Base-by-base conservation (phyloP, 2,113 vertebrate genomes). In the Elephas maximus region DNA sequence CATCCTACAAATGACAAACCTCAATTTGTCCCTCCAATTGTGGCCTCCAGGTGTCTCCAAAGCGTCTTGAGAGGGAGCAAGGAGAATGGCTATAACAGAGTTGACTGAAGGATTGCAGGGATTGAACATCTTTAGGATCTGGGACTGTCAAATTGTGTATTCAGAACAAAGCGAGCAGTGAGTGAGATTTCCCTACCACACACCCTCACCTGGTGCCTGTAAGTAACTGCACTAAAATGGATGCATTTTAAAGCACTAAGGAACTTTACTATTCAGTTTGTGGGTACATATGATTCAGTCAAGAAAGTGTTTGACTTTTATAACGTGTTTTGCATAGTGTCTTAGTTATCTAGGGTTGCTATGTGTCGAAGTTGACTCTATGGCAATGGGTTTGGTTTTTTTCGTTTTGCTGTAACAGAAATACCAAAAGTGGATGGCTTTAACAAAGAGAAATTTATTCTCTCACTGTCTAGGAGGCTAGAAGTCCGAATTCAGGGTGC, bases 231-330 rank as follows among this genome's bases (percentile, higher is more conserved):
- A 63, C 21, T 83, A 71, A 88, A 90, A 76, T 28, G 76, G 18
- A 28, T 48, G 77, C 8, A 15, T 65, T 90, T 30, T 80, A 92
- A 88, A 95, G 21, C 87, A 81, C 8, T 30, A 26, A 82, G 30
- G 92, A 91, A 69, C 37, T 15, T 91, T 48, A 62, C n/a, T 77
- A 51, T 62, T 87, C 83, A 85, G 67, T 67, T 73, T 95, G 60
- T 94, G 65, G 41, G 12, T 85, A 37, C 4, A 4, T 65, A 78
- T 85, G 21, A 91, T 74, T 93, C 30, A 65, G 28, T 8, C 80
- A 93, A 92, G 63, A 92, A 94, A 87, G 33, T 37, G 12, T 63
- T 44, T 94, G 87, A 67, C 44, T 12, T 30, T 7, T 33, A 24
- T 51, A 85, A 57, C 57, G 4, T 91, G 11, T 45, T 79, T 79